These are phyloP conservation scores for Pagetopsis macropterus DNA, from an alignment of 2,797 vertebrate genomes.

Conservation along the genomic window DNA sequence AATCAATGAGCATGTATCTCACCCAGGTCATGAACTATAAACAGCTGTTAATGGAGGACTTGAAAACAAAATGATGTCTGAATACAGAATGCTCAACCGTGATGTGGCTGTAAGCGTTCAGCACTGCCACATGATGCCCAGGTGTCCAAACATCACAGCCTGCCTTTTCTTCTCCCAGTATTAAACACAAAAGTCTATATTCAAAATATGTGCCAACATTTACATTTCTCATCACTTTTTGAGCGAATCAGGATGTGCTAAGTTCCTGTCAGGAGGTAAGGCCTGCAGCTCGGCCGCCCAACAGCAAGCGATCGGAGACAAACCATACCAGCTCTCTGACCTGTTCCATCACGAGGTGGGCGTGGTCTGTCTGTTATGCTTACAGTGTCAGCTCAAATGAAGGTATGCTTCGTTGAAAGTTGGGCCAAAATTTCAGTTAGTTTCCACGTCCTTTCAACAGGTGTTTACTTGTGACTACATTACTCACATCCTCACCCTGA, in stretches of 20 bases:
- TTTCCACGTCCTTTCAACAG: slow-evolving; percentile 81
- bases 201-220: slow-evolving; percentile 73
- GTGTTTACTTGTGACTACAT: slow-evolving; percentile 79
- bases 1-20: not conserved
- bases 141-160: slow-evolving; percentile 79
- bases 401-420: slow-evolving; percentile 81
- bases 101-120: slow-evolving; percentile 35
- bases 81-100: slow-evolving; percentile 30
- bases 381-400: slow-evolving; percentile 62
- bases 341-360: slow-evolving; percentile 77
- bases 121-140: slow-evolving; percentile 55
- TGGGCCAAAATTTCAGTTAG: slow-evolving; percentile 72
- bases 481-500: slow-evolving; percentile 68
- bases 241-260: slow-evolving; percentile 77
- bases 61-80: slow-evolving; percentile 22
- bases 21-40: slow-evolving; percentile 23
- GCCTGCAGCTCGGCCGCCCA: slow-evolving; percentile 55
- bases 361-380: slow-evolving; percentile 65
- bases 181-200: slow-evolving; percentile 33
- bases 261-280: slow-evolving; percentile 79
- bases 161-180: slow-evolving; percentile 34
- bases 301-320: slow-evolving; percentile 72
- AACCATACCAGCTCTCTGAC: slow-evolving; percentile 68
- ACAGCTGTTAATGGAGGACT: slow-evolving; percentile 16
- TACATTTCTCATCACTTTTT: slow-evolving; percentile 78